Conservation (phyloP, 2,113 vertebrate genomes). For the Megaceryle maxima region DNA sequence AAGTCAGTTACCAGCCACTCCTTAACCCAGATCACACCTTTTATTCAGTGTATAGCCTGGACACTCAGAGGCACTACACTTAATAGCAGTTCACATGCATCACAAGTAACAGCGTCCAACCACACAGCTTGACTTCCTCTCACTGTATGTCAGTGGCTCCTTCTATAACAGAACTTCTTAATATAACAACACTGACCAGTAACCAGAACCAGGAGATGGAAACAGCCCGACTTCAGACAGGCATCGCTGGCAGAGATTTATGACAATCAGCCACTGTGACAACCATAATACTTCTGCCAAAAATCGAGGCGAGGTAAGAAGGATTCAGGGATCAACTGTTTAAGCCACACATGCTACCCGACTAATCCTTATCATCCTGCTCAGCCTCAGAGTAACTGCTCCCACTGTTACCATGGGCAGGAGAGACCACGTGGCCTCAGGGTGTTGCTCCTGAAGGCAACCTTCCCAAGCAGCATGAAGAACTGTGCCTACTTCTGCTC, state of each 20-base stretch:
- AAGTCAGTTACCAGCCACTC: background rate
- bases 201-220: background rate
- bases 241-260: background rate
- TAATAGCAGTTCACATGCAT: background rate
- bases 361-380: background rate
- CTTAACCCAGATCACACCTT: background rate
- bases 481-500: background rate
- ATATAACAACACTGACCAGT: background rate
- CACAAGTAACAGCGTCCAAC: background rate
- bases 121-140: background rate
- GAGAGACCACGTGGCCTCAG: background rate
- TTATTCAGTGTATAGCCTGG: accelerated
- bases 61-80: background rate
- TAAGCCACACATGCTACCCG: background rate
- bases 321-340: background rate
- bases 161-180: background rate
- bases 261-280: background rate
- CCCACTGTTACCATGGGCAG: background rate
- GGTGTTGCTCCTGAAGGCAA: background rate
- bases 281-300: background rate
- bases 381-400: background rate
- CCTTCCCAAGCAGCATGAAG: accelerated
- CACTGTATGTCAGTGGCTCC: background rate
- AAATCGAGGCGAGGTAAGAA: background rate
- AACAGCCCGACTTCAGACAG: background rate